Base-by-base conservation (phyloP, 2,797 vertebrate species). In the Peromyscus eremicus region DNA sequence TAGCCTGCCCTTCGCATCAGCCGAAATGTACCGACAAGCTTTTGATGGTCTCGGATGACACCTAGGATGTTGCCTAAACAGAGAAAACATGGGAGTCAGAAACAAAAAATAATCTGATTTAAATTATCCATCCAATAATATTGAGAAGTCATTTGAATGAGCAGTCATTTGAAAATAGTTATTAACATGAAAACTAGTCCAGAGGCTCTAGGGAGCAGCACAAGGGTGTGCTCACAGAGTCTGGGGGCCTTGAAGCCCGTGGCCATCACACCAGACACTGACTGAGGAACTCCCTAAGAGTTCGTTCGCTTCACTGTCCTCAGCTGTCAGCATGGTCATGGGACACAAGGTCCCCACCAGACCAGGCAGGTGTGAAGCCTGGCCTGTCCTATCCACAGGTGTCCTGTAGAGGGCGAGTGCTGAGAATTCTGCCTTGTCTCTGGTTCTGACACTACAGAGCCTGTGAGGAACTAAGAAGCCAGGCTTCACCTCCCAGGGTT, bases 1-100 rank as follows among this genome's bases (percentile, higher is more conserved):
- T 99, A 99, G 68, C 99, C 99, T 0, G 99, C 99, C 96, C 99
- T 98, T 77, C 99, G 99, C 99, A 99, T 99, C 94, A 99, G 98
- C n/a, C 99, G 99, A 98, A 99, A 99, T 0, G 99, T 99, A 98
- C 97, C 99, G 94, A 99, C 99, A 77, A 99, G 98, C 90, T 99
- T 99, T 68, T 98, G 99, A 96, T 99, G 99, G 97, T 99, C 99
- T 88, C 99, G 98, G 97, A 99, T 99, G 91, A 99, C 99, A 91
- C 99, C 99, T 0, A 99, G 99, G 91, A 99, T 99, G 98, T 99
- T 99, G 98, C 99, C 99, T 99, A 95, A 97, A 84, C 60, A 98
- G 93, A 64, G 55, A 77, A 73, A 37, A 23, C n/a, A 52, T 11
- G 75, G 71, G 37, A 92, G 34, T 91, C 2, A 79, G 73, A 43